These are phyloP conservation scores for Cassiopea xamachana DNA, from an alignment of 30 jellyfish, hydroid and myxozoan genomes.

Conservation along the genomic window DNA sequence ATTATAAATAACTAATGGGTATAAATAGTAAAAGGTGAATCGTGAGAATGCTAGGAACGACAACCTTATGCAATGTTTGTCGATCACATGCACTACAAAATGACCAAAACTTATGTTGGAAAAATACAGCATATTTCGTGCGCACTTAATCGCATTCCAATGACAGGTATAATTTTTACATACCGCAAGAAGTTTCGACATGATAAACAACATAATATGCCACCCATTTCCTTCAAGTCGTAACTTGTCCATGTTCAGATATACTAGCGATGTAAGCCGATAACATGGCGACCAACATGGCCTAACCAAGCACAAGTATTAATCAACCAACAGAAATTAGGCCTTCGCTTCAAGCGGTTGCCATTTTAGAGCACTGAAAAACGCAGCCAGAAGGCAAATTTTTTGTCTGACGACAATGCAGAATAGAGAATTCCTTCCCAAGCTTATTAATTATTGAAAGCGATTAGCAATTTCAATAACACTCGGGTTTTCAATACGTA, in stretches of 20 bases:
- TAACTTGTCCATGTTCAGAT: neutral
- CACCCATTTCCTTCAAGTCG: constrained; percentile 22
- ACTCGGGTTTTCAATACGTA: neutral
- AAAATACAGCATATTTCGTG: too few relatives aligned
- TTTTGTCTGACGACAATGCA: constrained; percentile 2
- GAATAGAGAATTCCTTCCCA: constrained; percentile 17
- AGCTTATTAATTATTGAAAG: constrained; percentile 42
- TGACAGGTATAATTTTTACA: constrained; percentile 1
- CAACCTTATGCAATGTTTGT: too few relatives aligned
- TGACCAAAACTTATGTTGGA: too few relatives aligned
- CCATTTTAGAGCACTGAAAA: neutral
- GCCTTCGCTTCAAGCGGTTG: neutral
- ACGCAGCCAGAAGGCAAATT: neutral
- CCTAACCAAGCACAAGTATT: neutral
- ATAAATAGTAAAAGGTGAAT: too few relatives aligned
- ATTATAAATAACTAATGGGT: too few relatives aligned
- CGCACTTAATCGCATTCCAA: too few relatives aligned
- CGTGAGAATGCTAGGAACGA: too few relatives aligned
- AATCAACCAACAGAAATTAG: neutral
- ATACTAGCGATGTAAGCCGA: neutral
- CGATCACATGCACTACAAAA: too few relatives aligned
- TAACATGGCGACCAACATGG: neutral
- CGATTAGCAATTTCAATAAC: constrained; percentile 30
- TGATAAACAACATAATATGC: constrained; percentile 33
- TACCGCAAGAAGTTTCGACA: constrained; percentile 46